A percentile compares a stretch with the other conserved stretches of the same genome.
Evolutionary conservation across 2,113 vertebrate genomes (phyloP).

Genomic region (Anguilla japonica): DNA sequence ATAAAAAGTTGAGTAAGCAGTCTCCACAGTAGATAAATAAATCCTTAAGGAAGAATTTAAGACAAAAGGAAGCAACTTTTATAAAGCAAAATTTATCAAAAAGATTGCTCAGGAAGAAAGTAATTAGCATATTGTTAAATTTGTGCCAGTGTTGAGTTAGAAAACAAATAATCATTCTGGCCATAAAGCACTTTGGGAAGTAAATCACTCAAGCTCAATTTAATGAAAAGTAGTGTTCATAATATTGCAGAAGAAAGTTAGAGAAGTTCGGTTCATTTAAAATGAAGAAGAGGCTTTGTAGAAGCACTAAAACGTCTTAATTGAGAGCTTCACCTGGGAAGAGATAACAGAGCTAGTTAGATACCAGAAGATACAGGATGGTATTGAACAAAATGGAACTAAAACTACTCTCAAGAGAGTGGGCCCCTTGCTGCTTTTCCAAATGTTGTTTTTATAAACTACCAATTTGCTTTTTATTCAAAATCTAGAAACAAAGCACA

Average conservation of each 20-base stretch:
- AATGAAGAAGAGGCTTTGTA: background rate
- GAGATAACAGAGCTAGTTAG: background rate
- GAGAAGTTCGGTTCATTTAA: background rate
- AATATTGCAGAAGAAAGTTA: background rate
- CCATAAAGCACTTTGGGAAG: background rate
- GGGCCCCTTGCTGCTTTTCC: too few species aligned
- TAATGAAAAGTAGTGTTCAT: background rate
- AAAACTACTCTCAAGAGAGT: background rate
- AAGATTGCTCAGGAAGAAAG: background rate
- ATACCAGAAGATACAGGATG: background rate
- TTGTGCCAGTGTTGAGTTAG: background rate
- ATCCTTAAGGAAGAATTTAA: background rate
- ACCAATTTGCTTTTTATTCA: too few species aligned
- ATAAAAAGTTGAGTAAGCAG: background rate
- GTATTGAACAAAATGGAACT: background rate
- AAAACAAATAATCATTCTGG: background rate
- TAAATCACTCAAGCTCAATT: background rate
- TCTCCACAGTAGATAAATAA: background rate
- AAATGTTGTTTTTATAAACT: too few species aligned
- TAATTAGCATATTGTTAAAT: background rate
- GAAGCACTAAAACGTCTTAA: background rate
- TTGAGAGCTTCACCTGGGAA: background rate
- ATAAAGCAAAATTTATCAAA: background rate
- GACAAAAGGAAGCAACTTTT: background rate
- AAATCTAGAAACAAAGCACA: background rate